These are phyloP conservation scores for Eriocheir sinensis DNA, from an alignment of 1,140 invertebrate genomes.

Conservation along the genomic window DNA sequence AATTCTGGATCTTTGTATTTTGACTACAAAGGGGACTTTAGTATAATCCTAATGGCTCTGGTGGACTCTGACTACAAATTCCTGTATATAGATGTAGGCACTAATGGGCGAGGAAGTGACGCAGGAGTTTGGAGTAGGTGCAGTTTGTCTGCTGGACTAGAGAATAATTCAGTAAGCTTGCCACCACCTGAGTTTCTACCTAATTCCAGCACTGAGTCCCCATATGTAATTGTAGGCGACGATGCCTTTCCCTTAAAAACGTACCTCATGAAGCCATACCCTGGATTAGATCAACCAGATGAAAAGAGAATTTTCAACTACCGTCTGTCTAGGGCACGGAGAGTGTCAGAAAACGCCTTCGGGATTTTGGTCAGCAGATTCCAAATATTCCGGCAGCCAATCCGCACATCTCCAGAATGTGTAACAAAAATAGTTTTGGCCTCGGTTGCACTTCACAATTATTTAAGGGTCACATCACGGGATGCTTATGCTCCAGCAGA, in stretches of 20 bases:
- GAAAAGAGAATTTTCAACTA: too few relatives aligned
- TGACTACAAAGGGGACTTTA: not conserved
- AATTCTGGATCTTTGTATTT: conserved; percentile 7
- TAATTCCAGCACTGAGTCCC: not conserved
- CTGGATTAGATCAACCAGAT: too few relatives aligned
- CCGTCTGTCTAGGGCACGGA: too few relatives aligned
- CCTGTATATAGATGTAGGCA: not conserved
- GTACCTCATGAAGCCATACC: conserved; percentile 35
- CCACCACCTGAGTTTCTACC: not conserved
- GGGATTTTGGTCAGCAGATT: too few relatives aligned
- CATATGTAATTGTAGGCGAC: not conserved
- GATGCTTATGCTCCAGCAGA: too few relatives aligned
- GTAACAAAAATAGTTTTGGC: too few relatives aligned
- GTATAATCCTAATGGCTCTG: conserved; percentile 35
- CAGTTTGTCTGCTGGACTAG: not conserved
- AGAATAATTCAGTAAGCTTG: not conserved
- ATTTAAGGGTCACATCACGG: too few relatives aligned
- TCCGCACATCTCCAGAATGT: too few relatives aligned
- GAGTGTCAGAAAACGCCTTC: too few relatives aligned
- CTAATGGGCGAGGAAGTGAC: not conserved
- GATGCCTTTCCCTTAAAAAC: conserved; percentile 6
- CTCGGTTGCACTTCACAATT: too few relatives aligned
- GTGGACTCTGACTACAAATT: conserved; percentile 23
- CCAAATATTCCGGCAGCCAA: too few relatives aligned
- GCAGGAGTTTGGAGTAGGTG: not conserved